Evolutionary conservation across 2,113 vertebrate species (phyloP).

Genomic region (Eira barbara): DNA sequence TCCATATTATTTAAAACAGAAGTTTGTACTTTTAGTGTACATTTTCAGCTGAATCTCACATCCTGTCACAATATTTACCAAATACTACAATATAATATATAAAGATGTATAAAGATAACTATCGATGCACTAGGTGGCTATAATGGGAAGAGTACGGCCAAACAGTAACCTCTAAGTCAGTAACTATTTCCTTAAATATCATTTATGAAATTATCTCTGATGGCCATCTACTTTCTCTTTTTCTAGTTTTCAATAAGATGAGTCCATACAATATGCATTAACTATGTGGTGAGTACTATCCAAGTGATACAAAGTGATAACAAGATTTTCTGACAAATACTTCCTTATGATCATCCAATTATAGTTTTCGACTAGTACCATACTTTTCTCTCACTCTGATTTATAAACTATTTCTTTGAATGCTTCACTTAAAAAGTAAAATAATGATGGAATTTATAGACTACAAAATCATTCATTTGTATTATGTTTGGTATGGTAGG

Average conservation of each 20-base stretch:
- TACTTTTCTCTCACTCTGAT: background rate
- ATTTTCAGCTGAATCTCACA: background rate
- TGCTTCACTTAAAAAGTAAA: background rate
- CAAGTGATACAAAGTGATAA: background rate
- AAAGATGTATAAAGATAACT: no score
- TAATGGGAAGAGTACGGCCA: background rate
- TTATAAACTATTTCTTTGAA: background rate
- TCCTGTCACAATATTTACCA: background rate
- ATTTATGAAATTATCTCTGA: background rate
- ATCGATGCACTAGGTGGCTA: background rate
- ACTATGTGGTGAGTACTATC: background rate
- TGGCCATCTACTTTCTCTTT: background rate
- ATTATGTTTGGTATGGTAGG: background rate
- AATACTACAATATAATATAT: background rate
- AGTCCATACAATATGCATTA: background rate
- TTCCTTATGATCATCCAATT: background rate
- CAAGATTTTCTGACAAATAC: background rate
- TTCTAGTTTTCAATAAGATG: background rate
- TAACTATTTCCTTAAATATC: background rate
- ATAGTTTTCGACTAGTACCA: background rate
- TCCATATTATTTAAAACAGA: background rate
- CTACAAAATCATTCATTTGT: background rate
- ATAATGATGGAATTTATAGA: background rate
- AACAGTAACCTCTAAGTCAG: background rate
- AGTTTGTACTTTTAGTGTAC: background rate